Evolutionary conservation across 2,797 vertebrate species (phyloP), one percentile per base, ranked within the genome.

Genomic region (Hydrolagus colliei): DNA sequence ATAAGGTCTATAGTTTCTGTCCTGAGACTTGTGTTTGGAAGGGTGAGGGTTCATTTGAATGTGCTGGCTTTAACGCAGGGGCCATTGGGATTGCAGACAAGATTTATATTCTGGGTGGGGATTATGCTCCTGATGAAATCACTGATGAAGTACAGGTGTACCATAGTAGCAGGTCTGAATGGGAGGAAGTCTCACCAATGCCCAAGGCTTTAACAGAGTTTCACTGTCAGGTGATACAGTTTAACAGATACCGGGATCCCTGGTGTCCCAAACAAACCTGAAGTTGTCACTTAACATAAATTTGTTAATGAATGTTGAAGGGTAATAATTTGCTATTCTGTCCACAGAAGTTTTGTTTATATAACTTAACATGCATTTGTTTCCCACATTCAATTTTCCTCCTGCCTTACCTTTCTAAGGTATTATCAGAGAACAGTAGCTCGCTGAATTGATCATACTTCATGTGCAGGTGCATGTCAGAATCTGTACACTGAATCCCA

Each of bases 1-100:
- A 99, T 87, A 99, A 98, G 88, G 97, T 99, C 63, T 99, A 97
- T 89, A 97, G 97, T 89, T 99, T 99, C 91, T 98, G 97, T 88
- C 95, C 97, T 59, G 96, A 98, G 86, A 97, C 96, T 0, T 95
- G 94, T 78, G 93, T 95, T 87, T 99, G 98, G 98, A 98, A 97
- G 88, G 96, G 95, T 0, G 95, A 97, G 89, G 97, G 96, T 11
- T 98, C 98, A 75, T 98, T 99, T 86, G 97, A 99, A 91, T 98
- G 97, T 0, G 97, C 97, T 76, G 98, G 98, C 1, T 99, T 99
- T 93, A 99, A 99, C 86, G 97, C 98, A 11, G 96, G 96, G 16
- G 96, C 97, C n/a, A 93, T 99, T 88, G 96, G 96, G 4, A 93
- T 95, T 86, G 94, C 93, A 89, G 96, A 97, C 89, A 96, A 95